phyloP scores from a whole-genome alignment of 2,888 invertebrate species.

The Synergus laeviventris region DNA sequence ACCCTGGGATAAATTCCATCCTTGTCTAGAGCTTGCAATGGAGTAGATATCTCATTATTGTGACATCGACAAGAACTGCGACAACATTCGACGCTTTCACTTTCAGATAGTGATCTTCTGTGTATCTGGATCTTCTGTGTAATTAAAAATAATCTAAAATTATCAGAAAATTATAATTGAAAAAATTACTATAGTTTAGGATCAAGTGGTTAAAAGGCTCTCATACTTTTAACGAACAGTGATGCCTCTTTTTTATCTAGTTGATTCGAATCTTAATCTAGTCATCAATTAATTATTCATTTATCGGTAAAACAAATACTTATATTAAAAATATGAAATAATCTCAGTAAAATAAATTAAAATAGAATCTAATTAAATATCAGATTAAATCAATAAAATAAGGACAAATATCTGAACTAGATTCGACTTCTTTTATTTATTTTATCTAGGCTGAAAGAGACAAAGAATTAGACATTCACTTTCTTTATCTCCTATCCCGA shows the following conservation, averaged over 20 bases:
- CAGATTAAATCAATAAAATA: neutral
- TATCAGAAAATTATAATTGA: too few species aligned
- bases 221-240: neutral
- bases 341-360: too few species aligned
- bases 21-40: constrained; percentile 1
- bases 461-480: neutral
- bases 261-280: neutral
- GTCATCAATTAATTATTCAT: neutral
- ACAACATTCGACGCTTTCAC: constrained; percentile 52
- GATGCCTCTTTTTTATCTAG: neutral
- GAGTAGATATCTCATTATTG: neutral
- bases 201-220: neutral
- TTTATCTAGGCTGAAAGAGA: neutral
- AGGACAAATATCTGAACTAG: neutral
- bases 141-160: constrained; percentile 38
- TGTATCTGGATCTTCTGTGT: constrained; percentile 48
- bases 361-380: too few species aligned
- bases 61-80: constrained; percentile 49
- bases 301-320: too few species aligned
- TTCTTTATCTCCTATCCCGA: neutral
- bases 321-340: too few species aligned
- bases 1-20: constrained; percentile 41
- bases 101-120: constrained; percentile 64
- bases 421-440: neutral
- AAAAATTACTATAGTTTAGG: constrained; percentile 11